phyloP scores from a whole-genome alignment of 2,113 vertebrate genomes.

The Halichoerus grypus region DNA sequence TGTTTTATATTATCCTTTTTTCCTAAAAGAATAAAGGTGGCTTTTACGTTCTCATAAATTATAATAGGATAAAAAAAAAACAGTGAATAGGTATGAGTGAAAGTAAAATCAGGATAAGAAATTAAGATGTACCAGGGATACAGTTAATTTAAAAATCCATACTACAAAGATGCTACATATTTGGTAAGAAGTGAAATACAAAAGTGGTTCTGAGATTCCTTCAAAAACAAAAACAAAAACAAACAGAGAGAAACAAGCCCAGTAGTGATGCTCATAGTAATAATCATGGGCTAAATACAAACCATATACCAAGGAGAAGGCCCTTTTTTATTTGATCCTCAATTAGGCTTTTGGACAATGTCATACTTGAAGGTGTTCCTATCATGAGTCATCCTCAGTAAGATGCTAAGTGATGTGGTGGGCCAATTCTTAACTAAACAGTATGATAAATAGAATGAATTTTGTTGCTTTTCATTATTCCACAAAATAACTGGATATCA shows the following conservation, averaged over 20 bases:
- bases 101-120: not conserved
- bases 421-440: not conserved
- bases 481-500: not conserved
- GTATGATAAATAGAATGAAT: not conserved
- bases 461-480: not conserved
- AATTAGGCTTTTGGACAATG: not conserved
- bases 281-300: not conserved
- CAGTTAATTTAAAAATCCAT: not conserved
- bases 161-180: not conserved
- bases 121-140: not conserved
- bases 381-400: not conserved
- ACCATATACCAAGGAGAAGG: not conserved
- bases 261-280: not conserved
- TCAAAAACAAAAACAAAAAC: not conserved
- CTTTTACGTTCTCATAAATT: not conserved
- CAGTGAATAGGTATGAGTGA: not conserved
- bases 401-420: not conserved
- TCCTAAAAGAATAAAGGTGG: not conserved
- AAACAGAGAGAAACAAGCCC: not conserved
- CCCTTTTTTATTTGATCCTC: not conserved
- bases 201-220: not conserved
- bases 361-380: not conserved
- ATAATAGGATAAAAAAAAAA: not conserved
- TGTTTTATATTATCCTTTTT: not conserved
- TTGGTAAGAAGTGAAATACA: not conserved